These are phyloP conservation scores for Papilio glaucus DNA, from an alignment of 1,140 invertebrate genomes.

Conservation along the genomic window DNA sequence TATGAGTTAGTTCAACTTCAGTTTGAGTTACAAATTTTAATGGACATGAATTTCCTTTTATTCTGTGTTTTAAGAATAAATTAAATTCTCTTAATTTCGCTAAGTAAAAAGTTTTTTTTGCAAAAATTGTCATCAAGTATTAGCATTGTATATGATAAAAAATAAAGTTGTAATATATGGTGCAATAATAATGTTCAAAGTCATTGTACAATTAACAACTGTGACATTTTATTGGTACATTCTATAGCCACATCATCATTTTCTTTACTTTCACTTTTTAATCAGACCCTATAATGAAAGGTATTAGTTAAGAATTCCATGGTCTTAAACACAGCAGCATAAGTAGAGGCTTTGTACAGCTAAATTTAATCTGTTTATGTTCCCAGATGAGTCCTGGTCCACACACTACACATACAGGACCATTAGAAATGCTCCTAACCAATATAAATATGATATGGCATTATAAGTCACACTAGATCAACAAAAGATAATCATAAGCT, in stretches of 20 bases:
- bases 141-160: no score
- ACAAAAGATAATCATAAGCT: not conserved
- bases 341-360: not conserved
- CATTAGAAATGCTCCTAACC: not conserved
- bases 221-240: not conserved
- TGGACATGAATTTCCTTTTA: no score
- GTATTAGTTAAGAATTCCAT: no score
- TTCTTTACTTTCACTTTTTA: conserved; percentile 14
- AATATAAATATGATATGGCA: no score
- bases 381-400: not conserved
- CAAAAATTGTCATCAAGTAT: no score
- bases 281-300: not conserved
- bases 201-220: not conserved
- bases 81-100: no score
- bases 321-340: not conserved
- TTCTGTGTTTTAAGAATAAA: no score
- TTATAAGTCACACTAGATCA: no score
- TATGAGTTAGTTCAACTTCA: no score
- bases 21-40: no score
- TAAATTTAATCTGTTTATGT: not conserved
- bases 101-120: no score
- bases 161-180: not conserved
- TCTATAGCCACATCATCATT: not conserved
- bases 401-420: no score
- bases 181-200: conserved; percentile 16